These are phyloP conservation scores for Lathronympha strigana DNA, from an alignment of 2,888 invertebrate species.

Conservation along the genomic window DNA sequence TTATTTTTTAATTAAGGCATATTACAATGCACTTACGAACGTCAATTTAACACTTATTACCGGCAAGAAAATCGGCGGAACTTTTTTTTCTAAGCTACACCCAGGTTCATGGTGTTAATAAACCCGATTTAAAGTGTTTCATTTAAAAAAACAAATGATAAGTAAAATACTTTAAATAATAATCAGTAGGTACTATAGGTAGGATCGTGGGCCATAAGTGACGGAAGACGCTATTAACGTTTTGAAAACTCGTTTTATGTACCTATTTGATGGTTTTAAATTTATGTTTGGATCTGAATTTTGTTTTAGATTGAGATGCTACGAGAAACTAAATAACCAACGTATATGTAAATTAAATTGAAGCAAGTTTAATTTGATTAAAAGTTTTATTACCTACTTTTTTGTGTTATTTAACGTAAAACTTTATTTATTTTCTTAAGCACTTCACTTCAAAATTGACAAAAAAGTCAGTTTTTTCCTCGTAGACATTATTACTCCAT, in stretches of 20 bases:
- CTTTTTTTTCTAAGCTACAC: no score
- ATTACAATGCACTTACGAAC: no score
- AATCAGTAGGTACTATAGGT: background rate
- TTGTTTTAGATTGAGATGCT: background rate
- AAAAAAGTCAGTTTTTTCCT: background rate
- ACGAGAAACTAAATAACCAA: conserved; percentile 15
- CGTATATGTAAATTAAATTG: background rate
- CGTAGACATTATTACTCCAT: no score
- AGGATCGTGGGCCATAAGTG: background rate
- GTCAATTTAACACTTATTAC: no score
- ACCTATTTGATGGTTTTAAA: conserved; percentile 10
- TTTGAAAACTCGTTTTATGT: background rate
- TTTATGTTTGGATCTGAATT: conserved; percentile 6
- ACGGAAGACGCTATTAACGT: background rate
- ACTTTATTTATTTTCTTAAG: background rate
- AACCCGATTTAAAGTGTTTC: no score
- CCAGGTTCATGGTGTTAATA: no score
- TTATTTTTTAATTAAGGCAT: no score
- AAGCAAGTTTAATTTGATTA: background rate
- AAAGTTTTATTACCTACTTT: background rate
- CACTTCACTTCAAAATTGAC: background rate
- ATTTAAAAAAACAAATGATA: no score
- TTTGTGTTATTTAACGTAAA: no score
- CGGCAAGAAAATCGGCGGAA: no score
- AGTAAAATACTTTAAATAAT: background rate